Evolutionary conservation across 1,140 invertebrate genomes (phyloP).

Genomic region (Trichonephila inaurata): DNA sequence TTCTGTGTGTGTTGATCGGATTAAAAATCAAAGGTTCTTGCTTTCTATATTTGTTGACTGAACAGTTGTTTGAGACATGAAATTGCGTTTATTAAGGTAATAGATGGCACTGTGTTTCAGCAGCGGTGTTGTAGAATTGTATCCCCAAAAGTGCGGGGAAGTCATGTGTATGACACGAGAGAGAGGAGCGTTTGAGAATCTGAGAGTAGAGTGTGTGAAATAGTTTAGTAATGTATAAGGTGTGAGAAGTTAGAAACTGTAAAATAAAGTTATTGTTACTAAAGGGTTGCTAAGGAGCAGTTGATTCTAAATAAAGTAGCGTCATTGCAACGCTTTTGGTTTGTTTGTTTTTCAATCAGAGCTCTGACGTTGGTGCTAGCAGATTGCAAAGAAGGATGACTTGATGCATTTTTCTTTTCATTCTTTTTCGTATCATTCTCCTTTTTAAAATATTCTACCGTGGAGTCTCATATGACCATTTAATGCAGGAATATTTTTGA

Average conservation of each 20-base stretch:
- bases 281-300: too few relatives aligned
- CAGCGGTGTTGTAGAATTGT: too few relatives aligned
- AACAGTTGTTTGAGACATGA: constrained; percentile 79
- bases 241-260: too few relatives aligned
- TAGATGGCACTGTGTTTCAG: too few relatives aligned
- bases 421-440: constrained; percentile 90
- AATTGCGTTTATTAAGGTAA: too few relatives aligned
- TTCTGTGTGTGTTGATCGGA: constrained; percentile 14
- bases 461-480: constrained; percentile 98
- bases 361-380: constrained; percentile 92
- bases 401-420: constrained; percentile 85
- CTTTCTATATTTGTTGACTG: neutral
- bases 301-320: too few relatives aligned
- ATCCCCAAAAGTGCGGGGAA: too few relatives aligned
- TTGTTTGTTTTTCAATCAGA: constrained; percentile 94
- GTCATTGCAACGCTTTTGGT: constrained; percentile 90
- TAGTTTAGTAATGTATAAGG: too few relatives aligned
- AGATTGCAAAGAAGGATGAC: constrained; percentile 88
- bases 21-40: constrained; percentile 60
- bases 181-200: too few relatives aligned
- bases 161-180: too few relatives aligned
- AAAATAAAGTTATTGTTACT: too few relatives aligned
- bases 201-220: too few relatives aligned
- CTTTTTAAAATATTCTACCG: constrained; percentile 98
- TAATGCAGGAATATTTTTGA: constrained; percentile 97